Evolutionary conservation across 2,888 invertebrate species (phyloP).

Genomic region (Aphidius colemani): DNA sequence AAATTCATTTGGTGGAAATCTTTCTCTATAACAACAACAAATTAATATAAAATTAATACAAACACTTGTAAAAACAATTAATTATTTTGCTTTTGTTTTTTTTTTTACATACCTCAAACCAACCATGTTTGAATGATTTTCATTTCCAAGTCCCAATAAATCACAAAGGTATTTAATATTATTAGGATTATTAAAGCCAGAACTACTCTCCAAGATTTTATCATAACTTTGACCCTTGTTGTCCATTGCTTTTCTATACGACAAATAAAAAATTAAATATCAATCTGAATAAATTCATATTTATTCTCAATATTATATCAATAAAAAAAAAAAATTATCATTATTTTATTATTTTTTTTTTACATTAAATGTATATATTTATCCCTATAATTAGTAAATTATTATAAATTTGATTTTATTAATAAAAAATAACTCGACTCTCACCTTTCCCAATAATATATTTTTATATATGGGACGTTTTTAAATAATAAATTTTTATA

Average conservation of each 20-base stretch:
- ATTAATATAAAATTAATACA: too few species aligned
- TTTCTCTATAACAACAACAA: slow-evolving; percentile 63
- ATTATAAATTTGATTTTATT: slow-evolving; percentile 50
- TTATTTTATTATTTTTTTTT: too few species aligned
- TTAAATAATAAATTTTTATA: slow-evolving; percentile 36
- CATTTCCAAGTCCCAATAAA: slow-evolving; percentile 73
- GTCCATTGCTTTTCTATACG: slow-evolving; percentile 76
- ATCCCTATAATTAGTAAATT: slow-evolving; percentile 36
- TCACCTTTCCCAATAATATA: slow-evolving; percentile 55
- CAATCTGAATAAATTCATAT: neutral
- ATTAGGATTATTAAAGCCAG: slow-evolving; percentile 89
- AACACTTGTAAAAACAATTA: too few species aligned
- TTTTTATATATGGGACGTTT: slow-evolving; percentile 47
- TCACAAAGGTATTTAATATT: slow-evolving; percentile 81
- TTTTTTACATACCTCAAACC: slow-evolving; percentile 68
- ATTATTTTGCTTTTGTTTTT: neutral
- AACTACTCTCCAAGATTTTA: slow-evolving; percentile 79
- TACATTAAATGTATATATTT: slow-evolving; percentile 22
- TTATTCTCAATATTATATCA: too few species aligned
- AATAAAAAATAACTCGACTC: slow-evolving; percentile 52
- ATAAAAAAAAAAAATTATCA: too few species aligned
- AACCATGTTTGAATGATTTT: slow-evolving; percentile 72
- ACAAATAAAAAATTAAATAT: slow-evolving; percentile 43
- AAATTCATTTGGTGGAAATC: slow-evolving; percentile 80
- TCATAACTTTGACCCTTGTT: slow-evolving; percentile 80